phyloP scores from a whole-genome alignment of 2,113 vertebrate genomes.

The Dicentrarchus labrax region DNA sequence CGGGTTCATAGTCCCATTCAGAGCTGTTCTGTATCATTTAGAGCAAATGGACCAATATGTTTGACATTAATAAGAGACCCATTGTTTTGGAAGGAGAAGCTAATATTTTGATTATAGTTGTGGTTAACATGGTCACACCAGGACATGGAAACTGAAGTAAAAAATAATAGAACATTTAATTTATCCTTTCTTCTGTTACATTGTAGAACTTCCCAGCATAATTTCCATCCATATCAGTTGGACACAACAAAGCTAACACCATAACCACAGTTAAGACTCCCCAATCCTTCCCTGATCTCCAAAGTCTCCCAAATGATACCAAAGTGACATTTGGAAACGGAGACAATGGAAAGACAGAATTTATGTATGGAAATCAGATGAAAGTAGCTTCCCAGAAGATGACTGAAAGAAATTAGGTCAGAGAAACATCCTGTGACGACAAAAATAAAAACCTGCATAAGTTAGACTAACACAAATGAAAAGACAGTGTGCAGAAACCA shows the following conservation, averaged over 20 bases:
- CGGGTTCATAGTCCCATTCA: constrained; percentile 23
- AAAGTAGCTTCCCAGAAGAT: constrained; percentile 17
- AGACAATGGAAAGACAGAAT: constrained; percentile 31
- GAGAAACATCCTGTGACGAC: constrained; percentile 26
- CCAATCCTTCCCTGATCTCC: constrained; percentile 30
- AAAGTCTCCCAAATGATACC: constrained; percentile 38
- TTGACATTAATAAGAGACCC: constrained; percentile 36
- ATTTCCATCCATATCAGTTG: constrained; percentile 47
- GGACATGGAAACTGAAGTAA: constrained; percentile 60
- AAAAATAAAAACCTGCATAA: constrained; percentile 60
- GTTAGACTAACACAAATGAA: constrained; percentile 40
- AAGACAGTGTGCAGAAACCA: constrained; percentile 53
- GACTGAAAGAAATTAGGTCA: constrained; percentile 25
- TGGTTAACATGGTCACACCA: constrained; percentile 52
- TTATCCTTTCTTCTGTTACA: constrained; percentile 58
- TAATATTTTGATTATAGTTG: constrained; percentile 44
- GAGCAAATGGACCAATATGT: constrained; percentile 24
- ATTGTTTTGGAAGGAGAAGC: constrained; percentile 35
- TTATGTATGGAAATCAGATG: constrained; percentile 15
- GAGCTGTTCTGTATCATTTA: constrained; percentile 26
- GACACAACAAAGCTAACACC: constrained; percentile 40
- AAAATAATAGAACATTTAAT: constrained; percentile 68
- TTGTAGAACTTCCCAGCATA: constrained; percentile 44
- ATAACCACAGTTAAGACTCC: constrained; percentile 44
- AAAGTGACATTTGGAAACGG: constrained; percentile 14